Conservation (phyloP, 2,113 vertebrate genomes). For the Caloenas nicobarica region DNA sequence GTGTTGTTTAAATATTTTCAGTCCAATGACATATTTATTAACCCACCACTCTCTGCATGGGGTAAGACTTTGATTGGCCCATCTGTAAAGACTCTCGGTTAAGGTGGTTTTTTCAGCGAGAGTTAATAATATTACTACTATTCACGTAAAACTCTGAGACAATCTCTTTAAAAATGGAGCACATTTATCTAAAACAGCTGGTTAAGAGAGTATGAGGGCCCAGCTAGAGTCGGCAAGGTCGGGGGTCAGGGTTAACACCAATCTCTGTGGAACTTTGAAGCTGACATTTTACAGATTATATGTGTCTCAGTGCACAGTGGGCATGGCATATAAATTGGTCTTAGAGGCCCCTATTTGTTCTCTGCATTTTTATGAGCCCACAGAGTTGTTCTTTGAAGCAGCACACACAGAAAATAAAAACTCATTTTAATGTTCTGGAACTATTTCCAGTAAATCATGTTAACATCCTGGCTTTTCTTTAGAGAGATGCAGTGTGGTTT, state of each 20-base stretch:
- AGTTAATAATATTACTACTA: conserved; percentile 82
- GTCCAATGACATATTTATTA: conserved; percentile 84
- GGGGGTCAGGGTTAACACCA: conserved; percentile 90
- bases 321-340: conserved; percentile 85
- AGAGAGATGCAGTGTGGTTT: conserved; percentile 8
- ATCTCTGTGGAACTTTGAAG: conserved; percentile 93
- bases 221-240: conserved; percentile 83
- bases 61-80: conserved; percentile 72
- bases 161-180: conserved; percentile 80
- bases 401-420: conserved; percentile 82
- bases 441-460: conserved; percentile 84
- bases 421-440: conserved; percentile 82
- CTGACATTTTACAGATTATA: conserved; percentile 91
- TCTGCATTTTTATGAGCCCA: conserved; percentile 85
- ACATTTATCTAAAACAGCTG: conserved; percentile 96
- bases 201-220: conserved; percentile 79
- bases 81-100: conserved; percentile 71
- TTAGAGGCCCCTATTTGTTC: conserved; percentile 87
- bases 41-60: conserved; percentile 75
- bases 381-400: conserved; percentile 86
- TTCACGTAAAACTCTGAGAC: conserved; percentile 77
- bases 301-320: conserved; percentile 81
- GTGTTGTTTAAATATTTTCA: conserved; percentile 82
- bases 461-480: conserved; percentile 76
- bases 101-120: conserved; percentile 78